Evolutionary conservation across 2,113 vertebrate genomes (phyloP).

Genomic region (Gambusia affinis): DNA sequence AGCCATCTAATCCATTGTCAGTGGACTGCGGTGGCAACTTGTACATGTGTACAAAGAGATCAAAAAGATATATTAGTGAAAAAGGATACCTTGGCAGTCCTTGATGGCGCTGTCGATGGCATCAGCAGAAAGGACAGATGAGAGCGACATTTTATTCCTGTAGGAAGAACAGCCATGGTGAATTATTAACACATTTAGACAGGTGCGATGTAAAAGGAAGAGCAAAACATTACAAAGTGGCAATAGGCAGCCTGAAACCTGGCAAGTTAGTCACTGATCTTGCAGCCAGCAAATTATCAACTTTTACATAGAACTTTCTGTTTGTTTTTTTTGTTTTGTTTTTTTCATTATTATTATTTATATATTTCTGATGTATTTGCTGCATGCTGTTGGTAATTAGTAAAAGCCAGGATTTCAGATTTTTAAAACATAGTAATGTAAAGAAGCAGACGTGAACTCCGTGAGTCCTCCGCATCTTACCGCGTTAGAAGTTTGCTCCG

Average conservation of each 20-base stretch:
- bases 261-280: too few relatives aligned
- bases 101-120: slow-evolving; percentile 91
- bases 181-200: slow-evolving; percentile 68
- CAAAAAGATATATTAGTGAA: slow-evolving; percentile 50
- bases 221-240: neutral
- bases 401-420: neutral
- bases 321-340: too few relatives aligned
- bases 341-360: neutral
- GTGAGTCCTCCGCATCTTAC: slow-evolving; percentile 57
- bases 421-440: neutral
- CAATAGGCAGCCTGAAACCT: too few relatives aligned
- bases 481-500: slow-evolving; percentile 58
- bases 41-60: neutral
- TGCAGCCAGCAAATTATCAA: neutral
- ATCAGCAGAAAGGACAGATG: slow-evolving; percentile 89
- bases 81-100: slow-evolving; percentile 94
- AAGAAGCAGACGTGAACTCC: neutral
- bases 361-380: too few relatives aligned
- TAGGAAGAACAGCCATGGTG: slow-evolving; percentile 53
- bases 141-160: slow-evolving; percentile 92
- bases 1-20: neutral
- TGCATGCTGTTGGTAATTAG: neutral
- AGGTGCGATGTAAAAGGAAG: slow-evolving; percentile 15
- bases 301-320: neutral
- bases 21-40: slow-evolving; percentile 5